Evolutionary conservation across 1,140 invertebrate genomes (phyloP).

Genomic region (Centruroides sculpturatus): DNA sequence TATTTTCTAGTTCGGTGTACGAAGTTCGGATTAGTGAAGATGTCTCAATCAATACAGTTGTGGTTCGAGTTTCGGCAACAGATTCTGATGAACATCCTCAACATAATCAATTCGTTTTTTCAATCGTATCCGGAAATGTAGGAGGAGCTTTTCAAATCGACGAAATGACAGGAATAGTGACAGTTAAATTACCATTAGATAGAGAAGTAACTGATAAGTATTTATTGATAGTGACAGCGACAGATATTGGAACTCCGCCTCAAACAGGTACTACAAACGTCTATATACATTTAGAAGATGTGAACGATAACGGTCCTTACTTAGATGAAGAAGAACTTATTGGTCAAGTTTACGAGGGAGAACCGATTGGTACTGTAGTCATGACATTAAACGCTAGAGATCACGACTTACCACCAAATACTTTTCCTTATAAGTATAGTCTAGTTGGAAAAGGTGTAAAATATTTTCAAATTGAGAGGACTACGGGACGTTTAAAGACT

Average conservation of each 20-base stretch:
- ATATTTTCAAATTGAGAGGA: slow-evolving; percentile 55
- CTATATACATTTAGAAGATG: slow-evolving; percentile 57
- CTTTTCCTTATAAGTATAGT: slow-evolving; percentile 69
- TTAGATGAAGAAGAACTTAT: slow-evolving; percentile 49
- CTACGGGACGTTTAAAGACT: slow-evolving; percentile 53
- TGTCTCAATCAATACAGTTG: slow-evolving; percentile 66
- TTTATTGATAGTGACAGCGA: slow-evolving; percentile 63
- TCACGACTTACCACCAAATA: slow-evolving; percentile 75
- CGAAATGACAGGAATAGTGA: slow-evolving; percentile 64
- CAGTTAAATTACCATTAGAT: slow-evolving; percentile 72
- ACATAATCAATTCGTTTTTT: slow-evolving; percentile 79
- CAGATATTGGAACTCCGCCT: slow-evolving; percentile 70
- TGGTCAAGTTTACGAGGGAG: slow-evolving; percentile 45
- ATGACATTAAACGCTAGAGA: slow-evolving; percentile 67
- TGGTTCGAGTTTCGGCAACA: slow-evolving; percentile 85
- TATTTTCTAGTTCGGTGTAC: slow-evolving; percentile 91
- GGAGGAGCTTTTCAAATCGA: slow-evolving; percentile 74
- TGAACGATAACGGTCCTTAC: slow-evolving; percentile 71
- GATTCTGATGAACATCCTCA: slow-evolving; percentile 90
- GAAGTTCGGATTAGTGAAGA: slow-evolving; percentile 88
- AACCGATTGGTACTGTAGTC: background rate
- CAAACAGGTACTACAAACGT: slow-evolving; percentile 37
- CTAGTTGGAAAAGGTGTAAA: slow-evolving; percentile 61
- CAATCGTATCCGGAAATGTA: slow-evolving; percentile 67
- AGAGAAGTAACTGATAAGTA: slow-evolving; percentile 71